These are phyloP conservation scores for Bubo bubo DNA, from an alignment of 2,113 vertebrate species.

Conservation along the genomic window DNA sequence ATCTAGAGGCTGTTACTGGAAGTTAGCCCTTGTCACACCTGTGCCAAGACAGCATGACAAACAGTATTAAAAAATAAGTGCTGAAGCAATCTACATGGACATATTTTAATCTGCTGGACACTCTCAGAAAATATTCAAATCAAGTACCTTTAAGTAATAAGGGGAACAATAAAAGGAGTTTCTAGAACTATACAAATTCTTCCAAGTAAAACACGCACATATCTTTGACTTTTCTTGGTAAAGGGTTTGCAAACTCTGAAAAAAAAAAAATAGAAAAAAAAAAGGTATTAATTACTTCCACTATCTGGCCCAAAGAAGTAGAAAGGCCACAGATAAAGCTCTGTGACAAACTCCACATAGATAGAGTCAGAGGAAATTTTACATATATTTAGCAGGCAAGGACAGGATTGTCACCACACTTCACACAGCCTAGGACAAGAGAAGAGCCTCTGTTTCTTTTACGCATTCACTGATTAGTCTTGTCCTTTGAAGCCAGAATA, in stretches of 20 bases:
- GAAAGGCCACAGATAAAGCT: background rate
- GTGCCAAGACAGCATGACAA: background rate
- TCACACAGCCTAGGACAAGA: background rate
- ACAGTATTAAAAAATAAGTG: background rate
- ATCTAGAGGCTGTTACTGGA: background rate
- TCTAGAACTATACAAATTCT: background rate
- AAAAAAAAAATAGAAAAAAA: accelerated
- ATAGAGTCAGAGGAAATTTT: background rate
- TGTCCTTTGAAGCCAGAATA: background rate
- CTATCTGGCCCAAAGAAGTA: background rate
- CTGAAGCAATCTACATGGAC: background rate
- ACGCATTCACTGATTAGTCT: background rate
- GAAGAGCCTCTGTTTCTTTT: background rate
- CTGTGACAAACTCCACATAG: background rate
- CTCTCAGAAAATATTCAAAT: background rate
- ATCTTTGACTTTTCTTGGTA: background rate
- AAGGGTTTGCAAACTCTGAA: background rate
- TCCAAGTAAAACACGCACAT: background rate
- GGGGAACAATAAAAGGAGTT: background rate
- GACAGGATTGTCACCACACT: background rate
- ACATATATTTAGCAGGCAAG: background rate
- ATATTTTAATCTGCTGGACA: background rate
- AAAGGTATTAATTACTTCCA: background rate
- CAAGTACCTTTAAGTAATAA: background rate
- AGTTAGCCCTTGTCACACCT: background rate